Evolutionary conservation across 2,888 invertebrate genomes (phyloP), one percentile per base, ranked within the genome.

Genomic region (Boloria selene): DNA sequence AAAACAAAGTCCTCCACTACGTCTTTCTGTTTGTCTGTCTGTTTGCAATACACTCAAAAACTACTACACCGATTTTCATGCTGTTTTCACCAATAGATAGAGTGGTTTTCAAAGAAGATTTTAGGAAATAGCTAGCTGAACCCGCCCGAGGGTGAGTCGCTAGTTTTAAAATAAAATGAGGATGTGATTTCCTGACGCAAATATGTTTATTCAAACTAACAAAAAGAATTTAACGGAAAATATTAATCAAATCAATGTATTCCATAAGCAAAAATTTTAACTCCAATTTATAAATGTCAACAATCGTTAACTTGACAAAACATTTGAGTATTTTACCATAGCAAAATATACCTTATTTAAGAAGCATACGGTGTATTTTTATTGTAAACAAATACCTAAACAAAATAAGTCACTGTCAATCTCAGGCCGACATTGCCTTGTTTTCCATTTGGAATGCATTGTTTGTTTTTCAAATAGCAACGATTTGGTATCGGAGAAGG

Each of bases 361-460:
- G 17, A 1, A 44, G 17, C 3, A 16, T 58, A 67, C 26, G 38
- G 53, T 58, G 14, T 17, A 49, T 54, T 62, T 62, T 13, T 13
- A 52, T 54, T 22, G 14, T 14, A 56, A n/a, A 42, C 14, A 26
- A 54, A 42, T 17, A n/a, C 14, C 53, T 45, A 44, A 58, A 67
- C 58, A 58, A 67, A 67, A 62, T 56, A 67, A 67, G 49, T 58
- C 58, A 62, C 47, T 62, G 66, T 62, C 66, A 67, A 62, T 67
- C 62, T 62, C 66, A 62, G 62, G 53, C 58, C 38, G 31, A 59
- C 56, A 59, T 53, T 58, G 62, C 61, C 62, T 51, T 67, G 62
- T 67, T 62, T 62, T 58, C 52, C 53, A 51, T 58, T 67, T 51
- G 62, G 49, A 49, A 26, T 44, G 55, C 18, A 44, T 16, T 62